A percentile compares a stretch with the other conserved stretches of the same genome.
Conservation (phyloP, 2,113 vertebrate genomes). For the Seriola aureovittata region DNA sequence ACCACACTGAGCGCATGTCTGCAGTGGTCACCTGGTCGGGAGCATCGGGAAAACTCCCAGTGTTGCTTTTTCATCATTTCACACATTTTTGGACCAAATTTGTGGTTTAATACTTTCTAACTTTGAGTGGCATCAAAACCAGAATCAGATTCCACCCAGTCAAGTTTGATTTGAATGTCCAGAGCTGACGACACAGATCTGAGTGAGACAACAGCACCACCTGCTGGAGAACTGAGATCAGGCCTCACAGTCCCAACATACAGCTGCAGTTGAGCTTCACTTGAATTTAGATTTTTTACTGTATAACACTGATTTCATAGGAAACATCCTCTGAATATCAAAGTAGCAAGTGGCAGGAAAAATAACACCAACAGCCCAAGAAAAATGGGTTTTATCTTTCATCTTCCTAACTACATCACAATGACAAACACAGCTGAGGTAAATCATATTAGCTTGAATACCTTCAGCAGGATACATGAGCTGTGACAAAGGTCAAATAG, state of each 20-base stretch:
- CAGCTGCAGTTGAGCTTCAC: not conserved
- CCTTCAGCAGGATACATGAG: no score
- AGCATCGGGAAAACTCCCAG: not conserved
- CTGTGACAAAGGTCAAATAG: no score
- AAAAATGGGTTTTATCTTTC: no score
- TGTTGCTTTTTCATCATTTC: no score
- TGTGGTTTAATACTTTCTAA: not conserved
- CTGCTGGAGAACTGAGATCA: conserved; percentile 15
- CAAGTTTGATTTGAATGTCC: not conserved
- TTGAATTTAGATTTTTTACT: no score
- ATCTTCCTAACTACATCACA: no score
- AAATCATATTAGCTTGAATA: not conserved
- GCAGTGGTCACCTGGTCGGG: not conserved
- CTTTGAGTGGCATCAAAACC: not conserved
- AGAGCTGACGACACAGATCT: not conserved
- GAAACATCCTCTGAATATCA: no score
- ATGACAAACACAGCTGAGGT: not conserved
- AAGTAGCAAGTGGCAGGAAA: no score
- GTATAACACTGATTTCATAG: no score
- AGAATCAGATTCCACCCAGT: not conserved
- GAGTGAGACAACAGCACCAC: not conserved
- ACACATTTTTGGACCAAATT: no score
- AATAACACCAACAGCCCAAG: no score
- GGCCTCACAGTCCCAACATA: not conserved
- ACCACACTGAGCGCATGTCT: not conserved